Evolutionary conservation across 2,113 vertebrate species (phyloP), one percentile per base, ranked within the genome.

Genomic region (Periophthalmus modestus): DNA sequence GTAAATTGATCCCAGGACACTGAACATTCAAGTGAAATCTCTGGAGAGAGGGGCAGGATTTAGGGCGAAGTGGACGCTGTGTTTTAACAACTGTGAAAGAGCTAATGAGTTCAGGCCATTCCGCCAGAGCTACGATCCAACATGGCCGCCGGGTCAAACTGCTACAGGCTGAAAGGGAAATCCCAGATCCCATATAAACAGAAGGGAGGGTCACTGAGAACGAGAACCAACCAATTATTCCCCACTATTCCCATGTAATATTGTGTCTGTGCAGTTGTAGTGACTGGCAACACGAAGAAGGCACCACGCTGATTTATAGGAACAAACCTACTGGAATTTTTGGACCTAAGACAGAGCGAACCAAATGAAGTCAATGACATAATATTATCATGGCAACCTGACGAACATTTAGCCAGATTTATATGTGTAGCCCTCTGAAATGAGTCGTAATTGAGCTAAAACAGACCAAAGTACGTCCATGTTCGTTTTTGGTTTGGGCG

Each of bases 91-190:
- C 50, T 23, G 15, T 67, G 73, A 82, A 28, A 24, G 77, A 76
- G 85, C 82, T 82, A 88, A 89, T 69, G 84, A 85, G 87, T 90
- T 89, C 82, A 67, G 24, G 21, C 52, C 18, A 34, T 82, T 62
- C 79, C 63, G 78, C 68, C 55, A 18, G 69, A 69, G 69, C 50
- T 48, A 68, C 69, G 12, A 62, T 75, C 73, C 79, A 69, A 71
- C 69, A 61, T 66, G 74, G 76, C 73, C 67, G 39, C 57, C 15
- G 58, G 84, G 79, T 88, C 84, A 84, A 84, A 81, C 11, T 2
- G 24, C 59, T 34, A 10, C n/a, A 66, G 69, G 69, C 65, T 66
- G 66, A 69, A 66, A 55, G 66, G 82, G 79, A 90, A 90, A 87
- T 84, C 73, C 79, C 77, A 61, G 16, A 62, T 72, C 73, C 77